Evolutionary conservation across 2,113 vertebrate genomes (phyloP).

Genomic region (Tyrannus savana): DNA sequence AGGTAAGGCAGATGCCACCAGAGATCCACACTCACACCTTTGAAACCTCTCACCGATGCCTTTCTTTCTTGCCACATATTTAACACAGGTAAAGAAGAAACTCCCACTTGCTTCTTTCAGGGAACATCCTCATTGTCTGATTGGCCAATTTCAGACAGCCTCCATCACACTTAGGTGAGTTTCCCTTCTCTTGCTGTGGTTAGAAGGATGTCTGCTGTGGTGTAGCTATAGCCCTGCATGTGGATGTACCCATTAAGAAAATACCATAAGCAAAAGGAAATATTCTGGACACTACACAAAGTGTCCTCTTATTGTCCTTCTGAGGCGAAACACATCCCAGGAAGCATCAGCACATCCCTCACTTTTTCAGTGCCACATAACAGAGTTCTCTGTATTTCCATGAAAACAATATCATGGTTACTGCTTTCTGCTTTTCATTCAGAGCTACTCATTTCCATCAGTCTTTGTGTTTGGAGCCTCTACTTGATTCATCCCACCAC

Average conservation of each 20-base stretch:
- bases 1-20: not conserved
- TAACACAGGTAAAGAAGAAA: not conserved
- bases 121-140: not conserved
- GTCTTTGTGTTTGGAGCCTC: not conserved
- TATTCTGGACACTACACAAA: not conserved
- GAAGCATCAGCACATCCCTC: not conserved
- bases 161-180: not conserved
- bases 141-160: not conserved
- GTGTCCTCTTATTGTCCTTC: not conserved
- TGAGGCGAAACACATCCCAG: not conserved
- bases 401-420: fast-evolving
- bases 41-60: not conserved
- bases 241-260: not conserved
- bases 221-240: not conserved
- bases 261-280: not conserved
- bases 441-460: not conserved
- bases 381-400: not conserved
- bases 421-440: not conserved
- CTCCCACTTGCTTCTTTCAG: not conserved
- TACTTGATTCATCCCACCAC: not conserved
- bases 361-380: not conserved
- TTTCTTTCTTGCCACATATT: not conserved
- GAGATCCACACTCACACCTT: not conserved
- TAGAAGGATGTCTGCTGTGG: not conserved
- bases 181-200: not conserved